Evolutionary conservation across 2,888 invertebrate species (phyloP).

Genomic region (Leucoptera coffeella): DNA sequence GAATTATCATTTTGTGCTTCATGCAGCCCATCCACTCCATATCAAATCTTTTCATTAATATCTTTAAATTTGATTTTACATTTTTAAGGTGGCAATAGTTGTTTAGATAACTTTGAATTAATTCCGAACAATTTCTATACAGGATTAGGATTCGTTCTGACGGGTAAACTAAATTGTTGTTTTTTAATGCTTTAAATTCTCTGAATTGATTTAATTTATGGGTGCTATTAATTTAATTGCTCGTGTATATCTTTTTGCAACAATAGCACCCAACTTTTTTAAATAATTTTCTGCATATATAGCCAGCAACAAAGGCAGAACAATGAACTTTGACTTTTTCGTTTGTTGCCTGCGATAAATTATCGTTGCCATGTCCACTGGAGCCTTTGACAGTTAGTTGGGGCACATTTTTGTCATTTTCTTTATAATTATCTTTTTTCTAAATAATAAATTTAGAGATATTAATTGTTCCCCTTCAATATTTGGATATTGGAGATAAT

Average conservation of each 20-base stretch:
- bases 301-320: neutral
- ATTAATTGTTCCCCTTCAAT: slow-evolving; percentile 1
- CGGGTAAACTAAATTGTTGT: neutral
- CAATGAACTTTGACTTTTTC: neutral
- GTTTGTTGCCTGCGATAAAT: neutral
- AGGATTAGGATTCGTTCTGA: neutral
- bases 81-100: neutral
- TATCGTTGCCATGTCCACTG: neutral
- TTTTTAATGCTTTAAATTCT: too few relatives aligned
- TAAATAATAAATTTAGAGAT: neutral
- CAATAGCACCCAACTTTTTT: neutral
- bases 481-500: slow-evolving; percentile 6
- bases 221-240: neutral
- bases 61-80: neutral
- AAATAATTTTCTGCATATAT: neutral
- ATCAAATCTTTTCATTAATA: neutral
- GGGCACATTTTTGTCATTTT: neutral
- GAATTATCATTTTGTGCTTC: too few relatives aligned
- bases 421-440: neutral
- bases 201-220: too few relatives aligned
- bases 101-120: neutral
- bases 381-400: too few relatives aligned
- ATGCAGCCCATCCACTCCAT: neutral
- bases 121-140: neutral
- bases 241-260: neutral